Percentiles rank a stretch among this genome's conserved stretches.
Conservation (phyloP, 2,888 invertebrate species). For the Helleia helle region DNA sequence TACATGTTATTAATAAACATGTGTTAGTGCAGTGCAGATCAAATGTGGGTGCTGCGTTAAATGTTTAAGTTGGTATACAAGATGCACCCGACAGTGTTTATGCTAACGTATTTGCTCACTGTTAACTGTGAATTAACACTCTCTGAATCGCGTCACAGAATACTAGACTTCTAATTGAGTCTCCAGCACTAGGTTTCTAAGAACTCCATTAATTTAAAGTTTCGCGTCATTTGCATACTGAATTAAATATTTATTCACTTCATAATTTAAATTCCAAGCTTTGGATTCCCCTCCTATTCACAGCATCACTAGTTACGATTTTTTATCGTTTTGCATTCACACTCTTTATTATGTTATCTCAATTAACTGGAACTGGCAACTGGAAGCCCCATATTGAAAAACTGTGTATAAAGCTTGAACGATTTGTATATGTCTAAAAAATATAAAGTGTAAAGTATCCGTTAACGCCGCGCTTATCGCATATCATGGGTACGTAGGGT, state of each 20-base stretch:
- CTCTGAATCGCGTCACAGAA: slow-evolving; percentile 20
- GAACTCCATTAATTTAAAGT: slow-evolving; percentile 6
- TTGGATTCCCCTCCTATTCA: not conserved
- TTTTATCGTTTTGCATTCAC: too few relatives aligned
- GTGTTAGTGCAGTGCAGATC: too few relatives aligned
- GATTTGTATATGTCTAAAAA: too few relatives aligned
- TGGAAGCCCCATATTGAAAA: too few relatives aligned
- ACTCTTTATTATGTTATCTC: too few relatives aligned
- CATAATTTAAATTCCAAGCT: not conserved
- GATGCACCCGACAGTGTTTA: slow-evolving; percentile 4
- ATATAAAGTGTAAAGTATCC: too few relatives aligned
- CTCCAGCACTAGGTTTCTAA: not conserved
- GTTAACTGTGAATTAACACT: slow-evolving; percentile 29
- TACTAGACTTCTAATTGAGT: slow-evolving; percentile 5
- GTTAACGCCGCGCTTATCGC: too few relatives aligned
- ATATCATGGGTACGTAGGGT: too few relatives aligned
- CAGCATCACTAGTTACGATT: too few relatives aligned
- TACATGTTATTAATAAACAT: too few relatives aligned
- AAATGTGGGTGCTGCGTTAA: not conserved
- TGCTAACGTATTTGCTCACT: slow-evolving; percentile 26
- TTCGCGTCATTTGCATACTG: slow-evolving; percentile 3
- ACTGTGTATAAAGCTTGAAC: too few relatives aligned
- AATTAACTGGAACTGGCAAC: too few relatives aligned
- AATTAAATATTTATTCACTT: slow-evolving; percentile 5
- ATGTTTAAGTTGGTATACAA: not conserved